Evolutionary conservation across 2,888 invertebrate genomes (phyloP), one percentile per base, ranked within the genome.

Genomic region (Polietes domitor): DNA sequence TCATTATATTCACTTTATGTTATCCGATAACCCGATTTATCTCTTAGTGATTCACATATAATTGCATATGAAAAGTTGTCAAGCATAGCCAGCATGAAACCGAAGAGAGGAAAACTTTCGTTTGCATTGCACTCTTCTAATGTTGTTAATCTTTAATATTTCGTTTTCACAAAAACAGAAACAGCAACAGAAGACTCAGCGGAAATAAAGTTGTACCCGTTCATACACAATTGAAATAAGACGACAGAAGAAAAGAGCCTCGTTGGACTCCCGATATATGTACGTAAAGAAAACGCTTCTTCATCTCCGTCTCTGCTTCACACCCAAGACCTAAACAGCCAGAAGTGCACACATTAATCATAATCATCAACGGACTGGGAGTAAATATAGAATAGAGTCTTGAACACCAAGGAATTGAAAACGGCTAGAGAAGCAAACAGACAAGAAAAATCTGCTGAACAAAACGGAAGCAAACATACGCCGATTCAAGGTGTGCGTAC

Each of bases 261-360:
- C 63, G 53, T 75, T 74, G 50, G 70, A 53, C 50, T 41, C 41
- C 17, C 65, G 65, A 73, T 26, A 63, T 17, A 32, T 28, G 2
- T 55, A 47, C 43, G 12, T 37, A 37, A 26, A 43, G 43, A 10
- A 72, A 37, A n/a, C 41, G 19, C 53, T 50, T 24, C 12, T 26
- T 65, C 47, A 73, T 63, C 24, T 32, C 71, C 58, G 17, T 74
- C 43, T 61, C 78, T 68, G 17, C 74, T 65, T 26, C 63, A 70
- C 41, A 21, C 68, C 32, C 43, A 68, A 21, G 15, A 43, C 1
- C 32, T 41, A 68, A 7, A 1, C 58, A 26, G 58, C 80, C 80
- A 85, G 78, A 78, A 80, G 77, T 80, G 81, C 68, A 65, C 73
- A 80, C 86, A 86, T 84, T 86, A 80, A 86, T 86, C 86, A 86